Base-by-base conservation (phyloP, 2,797 vertebrate species). In the Remorina albescens region DNA sequence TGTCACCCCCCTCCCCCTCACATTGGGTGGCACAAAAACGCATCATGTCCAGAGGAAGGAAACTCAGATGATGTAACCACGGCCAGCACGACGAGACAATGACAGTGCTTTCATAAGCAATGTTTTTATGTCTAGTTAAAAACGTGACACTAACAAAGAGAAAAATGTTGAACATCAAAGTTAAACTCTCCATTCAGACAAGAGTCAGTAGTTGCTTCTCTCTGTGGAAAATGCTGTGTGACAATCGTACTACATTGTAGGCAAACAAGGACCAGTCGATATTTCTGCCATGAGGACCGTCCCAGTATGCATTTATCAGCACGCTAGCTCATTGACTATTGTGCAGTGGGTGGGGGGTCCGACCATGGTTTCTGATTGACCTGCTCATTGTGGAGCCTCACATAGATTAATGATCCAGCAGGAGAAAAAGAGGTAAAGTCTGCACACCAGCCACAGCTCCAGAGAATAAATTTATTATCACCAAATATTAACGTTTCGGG, bases 21-120 rank as follows among this genome's bases (percentile, higher is more conserved):
- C 73, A 21, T 28, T 79, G 81, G 82, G 87, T 90, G 88, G 76
- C 71, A 84, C 75, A 76, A 54, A 88, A 63, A 71, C 69, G n/a
- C 67, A 65, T 49, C 71, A 63, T 79, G 74, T 61, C 76, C 73
- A 80, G 77, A 81, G 81, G 83, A 84, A 76, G 85, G 78, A 84
- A 86, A 59, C 36, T 19, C 28, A 2, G 71, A 77, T 89, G 86
- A 88, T 87, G 86, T 85, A 77, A 88, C 64, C 0, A 37, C 2
- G 5, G 63, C 57, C 19, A 41, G 74, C 39, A 0, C 8, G 5
- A 65, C 61, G 73, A 76, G 41, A 80, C 74, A 44, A 36, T 73
- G 67, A 54, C 69, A 34, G 11, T 12, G 44, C 13, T 49, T 65
- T 66, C 32, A n/a, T 23, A 12, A 37, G 5, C 36, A 0, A 0